These are phyloP conservation scores for Chondrosia reniformis DNA, from an alignment of 37 sponge, comb jelly and placozoan genomes.

Conservation along the genomic window DNA sequence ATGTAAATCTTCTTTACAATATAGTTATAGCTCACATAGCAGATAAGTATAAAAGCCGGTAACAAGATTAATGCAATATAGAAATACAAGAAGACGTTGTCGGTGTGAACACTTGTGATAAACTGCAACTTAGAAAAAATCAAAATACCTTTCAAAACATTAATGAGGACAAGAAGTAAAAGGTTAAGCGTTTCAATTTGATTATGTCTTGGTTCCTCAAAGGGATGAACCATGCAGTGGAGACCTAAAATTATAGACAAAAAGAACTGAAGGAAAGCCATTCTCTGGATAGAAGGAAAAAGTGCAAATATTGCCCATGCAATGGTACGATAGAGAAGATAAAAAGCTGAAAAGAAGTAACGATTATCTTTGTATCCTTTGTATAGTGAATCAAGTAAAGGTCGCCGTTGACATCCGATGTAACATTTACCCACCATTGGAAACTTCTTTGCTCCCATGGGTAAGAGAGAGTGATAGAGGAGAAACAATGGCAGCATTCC, in stretches of 20 bases:
- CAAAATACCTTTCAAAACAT: no score
- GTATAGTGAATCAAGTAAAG: neutral
- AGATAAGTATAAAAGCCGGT: no score
- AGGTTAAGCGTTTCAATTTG: constrained; percentile 2
- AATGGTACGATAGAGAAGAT: neutral
- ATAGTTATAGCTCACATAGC: no score
- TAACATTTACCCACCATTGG: neutral
- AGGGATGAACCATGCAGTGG: constrained; percentile 18
- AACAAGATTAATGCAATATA: no score
- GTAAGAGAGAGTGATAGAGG: neutral
- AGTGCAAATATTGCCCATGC: constrained; percentile 1
- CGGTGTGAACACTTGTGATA: no score
- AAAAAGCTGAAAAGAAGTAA: neutral
- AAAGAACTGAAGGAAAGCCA: neutral
- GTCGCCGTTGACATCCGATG: neutral
- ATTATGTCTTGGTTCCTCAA: neutral
- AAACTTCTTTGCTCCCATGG: neutral
- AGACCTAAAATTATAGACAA: neutral
- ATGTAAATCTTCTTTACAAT: no score
- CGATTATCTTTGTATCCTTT: constrained; percentile 7
- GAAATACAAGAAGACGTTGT: no score
- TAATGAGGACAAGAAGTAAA: constrained; percentile 1
- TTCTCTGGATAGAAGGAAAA: neutral
- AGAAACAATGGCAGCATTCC: neutral
- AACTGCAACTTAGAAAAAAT: no score